Percentiles rank a stretch among this genome's conserved stretches.
phyloP scores from a whole-genome alignment of 1,140 invertebrate species.

The Lepidurus apus region DNA sequence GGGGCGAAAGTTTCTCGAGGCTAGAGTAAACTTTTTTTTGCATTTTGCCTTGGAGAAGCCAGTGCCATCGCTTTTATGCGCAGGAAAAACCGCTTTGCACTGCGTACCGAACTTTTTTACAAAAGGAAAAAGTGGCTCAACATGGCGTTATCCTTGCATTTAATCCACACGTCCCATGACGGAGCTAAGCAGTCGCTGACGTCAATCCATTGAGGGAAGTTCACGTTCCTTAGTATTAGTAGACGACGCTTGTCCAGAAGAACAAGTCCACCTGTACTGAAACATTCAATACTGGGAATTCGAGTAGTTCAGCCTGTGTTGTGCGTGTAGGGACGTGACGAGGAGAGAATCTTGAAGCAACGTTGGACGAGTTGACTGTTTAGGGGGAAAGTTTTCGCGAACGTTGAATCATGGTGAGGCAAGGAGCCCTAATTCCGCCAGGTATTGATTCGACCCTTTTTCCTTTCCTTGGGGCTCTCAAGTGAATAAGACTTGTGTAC shows the following conservation, averaged over 20 bases:
- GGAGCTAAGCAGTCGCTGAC: background rate
- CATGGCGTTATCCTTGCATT: background rate
- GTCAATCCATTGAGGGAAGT: background rate
- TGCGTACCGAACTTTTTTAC: background rate
- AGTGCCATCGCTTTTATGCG: background rate
- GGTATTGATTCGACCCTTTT: background rate
- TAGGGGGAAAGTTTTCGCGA: background rate
- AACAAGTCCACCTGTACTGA: background rate
- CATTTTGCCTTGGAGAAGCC: background rate
- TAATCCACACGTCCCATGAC: background rate
- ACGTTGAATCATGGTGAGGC: conserved; percentile 14
- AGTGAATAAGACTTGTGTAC: background rate
- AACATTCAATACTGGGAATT: background rate
- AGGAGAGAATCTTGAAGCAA: background rate
- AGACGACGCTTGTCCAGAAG: background rate
- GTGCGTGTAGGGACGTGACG: background rate
- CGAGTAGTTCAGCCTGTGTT: background rate
- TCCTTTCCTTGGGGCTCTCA: background rate
- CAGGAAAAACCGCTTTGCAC: background rate
- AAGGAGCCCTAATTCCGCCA: background rate
- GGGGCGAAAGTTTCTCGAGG: background rate
- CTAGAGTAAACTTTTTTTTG: background rate
- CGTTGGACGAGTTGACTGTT: background rate
- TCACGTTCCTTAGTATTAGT: background rate
- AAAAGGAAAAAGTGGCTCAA: background rate